Evolutionary conservation across 2,113 vertebrate genomes (phyloP).

Genomic region (Callocephalon fimbriatum): DNA sequence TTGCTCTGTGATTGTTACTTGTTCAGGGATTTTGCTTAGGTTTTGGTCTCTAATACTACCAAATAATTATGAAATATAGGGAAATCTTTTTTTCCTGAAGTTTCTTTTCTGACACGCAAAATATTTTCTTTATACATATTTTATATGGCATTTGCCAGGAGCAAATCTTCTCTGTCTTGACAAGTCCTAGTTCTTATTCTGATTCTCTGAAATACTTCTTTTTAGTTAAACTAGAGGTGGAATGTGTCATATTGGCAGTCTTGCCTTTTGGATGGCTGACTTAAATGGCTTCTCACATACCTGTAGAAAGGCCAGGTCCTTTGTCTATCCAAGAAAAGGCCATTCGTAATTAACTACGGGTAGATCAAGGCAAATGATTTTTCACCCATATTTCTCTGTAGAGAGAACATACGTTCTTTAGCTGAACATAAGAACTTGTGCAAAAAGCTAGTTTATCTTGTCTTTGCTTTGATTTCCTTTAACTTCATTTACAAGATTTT

Average conservation of each 20-base stretch:
- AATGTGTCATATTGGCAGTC: not conserved
- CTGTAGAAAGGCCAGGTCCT: not conserved
- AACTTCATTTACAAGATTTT: not conserved
- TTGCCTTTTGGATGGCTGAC: not conserved
- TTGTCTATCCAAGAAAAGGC: not conserved
- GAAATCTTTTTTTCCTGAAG: fast-evolving
- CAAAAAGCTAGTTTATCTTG: not conserved
- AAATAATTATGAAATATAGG: not conserved
- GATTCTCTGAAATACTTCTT: not conserved
- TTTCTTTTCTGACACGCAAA: not conserved
- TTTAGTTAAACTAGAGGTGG: not conserved
- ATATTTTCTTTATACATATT: not conserved
- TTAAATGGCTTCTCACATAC: not conserved
- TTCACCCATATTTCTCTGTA: not conserved
- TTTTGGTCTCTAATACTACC: not conserved
- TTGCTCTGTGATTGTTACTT: not conserved
- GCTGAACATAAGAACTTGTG: not conserved
- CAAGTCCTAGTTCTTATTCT: not conserved
- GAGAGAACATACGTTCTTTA: not conserved
- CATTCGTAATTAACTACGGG: not conserved
- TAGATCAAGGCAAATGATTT: not conserved
- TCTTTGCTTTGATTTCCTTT: not conserved
- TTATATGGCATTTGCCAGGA: not conserved
- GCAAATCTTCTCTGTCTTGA: not conserved
- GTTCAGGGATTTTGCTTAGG: not conserved